Base-by-base conservation (phyloP, 2,797 vertebrate species). In the Tamandua tetradactyla region DNA sequence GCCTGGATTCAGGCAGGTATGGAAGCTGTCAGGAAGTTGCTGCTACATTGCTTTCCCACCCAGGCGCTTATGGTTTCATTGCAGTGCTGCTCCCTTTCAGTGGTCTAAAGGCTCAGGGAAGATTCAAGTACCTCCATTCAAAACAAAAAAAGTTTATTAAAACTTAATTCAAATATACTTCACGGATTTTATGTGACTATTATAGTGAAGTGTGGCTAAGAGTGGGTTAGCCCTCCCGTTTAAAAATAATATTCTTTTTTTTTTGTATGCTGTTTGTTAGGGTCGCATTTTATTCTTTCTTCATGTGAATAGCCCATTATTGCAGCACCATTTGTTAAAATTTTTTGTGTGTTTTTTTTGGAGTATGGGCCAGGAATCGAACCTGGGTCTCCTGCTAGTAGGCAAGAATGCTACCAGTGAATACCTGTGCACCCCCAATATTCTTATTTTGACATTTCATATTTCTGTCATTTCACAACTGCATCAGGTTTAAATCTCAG, bases 161-260 rank as follows among this genome's bases (percentile, higher is more conserved):
- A 22, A 22, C 7, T 3, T 0, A 42, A 20, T 44, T 20, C 42
- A 1, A 0, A 14, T 12, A 0, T n/a, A 1, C 35, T 22, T 15
- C 0, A 0, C 14, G 37, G 57, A 3, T 37, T 7, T 0, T 4
- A 9, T 4, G 7, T n/a, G 30, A 12, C 22, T n/a, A 0, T 15
- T 32, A 35, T n/a, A 3, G 13, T 5, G 32, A 10, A 0, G 18
- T 4, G 4, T 27, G 27, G 47, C 14, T 42, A 10, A 42, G 13
- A n/a, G 80, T 25, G 5, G 27, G 25, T 22, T 22, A 35, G 44
- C 20, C 57, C 40, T 42, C 69, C 74, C 71, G 2, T 22, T 79
- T 42, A 9, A 44, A 64, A 30, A 49, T 2, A 0, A 7, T 3
- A 27, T 20, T 74, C 57, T 14, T 27, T 20, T 64, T 76, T 20